Conservation (phyloP, 2,797 vertebrate species). For the Urocyon cinereoargenteus region DNA sequence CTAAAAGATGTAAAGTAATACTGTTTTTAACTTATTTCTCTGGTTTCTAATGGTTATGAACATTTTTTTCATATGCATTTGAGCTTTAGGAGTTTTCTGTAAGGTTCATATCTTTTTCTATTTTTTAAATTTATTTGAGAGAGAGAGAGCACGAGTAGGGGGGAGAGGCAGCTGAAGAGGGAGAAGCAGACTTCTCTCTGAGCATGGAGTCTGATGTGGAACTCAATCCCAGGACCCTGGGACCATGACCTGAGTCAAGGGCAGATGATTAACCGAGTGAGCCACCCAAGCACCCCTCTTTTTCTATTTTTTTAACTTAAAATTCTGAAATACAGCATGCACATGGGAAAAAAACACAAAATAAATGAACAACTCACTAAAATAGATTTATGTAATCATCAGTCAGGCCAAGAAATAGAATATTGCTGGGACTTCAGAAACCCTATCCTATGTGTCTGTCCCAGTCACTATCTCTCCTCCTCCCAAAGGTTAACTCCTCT, state of each 20-base stretch:
- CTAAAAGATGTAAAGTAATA: neutral
- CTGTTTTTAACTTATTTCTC: slow-evolving; percentile 5
- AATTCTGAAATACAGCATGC: neutral
- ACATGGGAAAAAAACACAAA: neutral
- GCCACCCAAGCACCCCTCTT: too few species aligned
- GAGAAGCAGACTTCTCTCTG: too few species aligned
- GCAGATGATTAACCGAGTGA: too few species aligned
- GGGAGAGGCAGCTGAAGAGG: too few species aligned
- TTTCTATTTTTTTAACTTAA: neutral
- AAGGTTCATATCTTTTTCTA: neutral
- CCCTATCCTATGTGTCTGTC: neutral
- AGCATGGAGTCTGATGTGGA: too few species aligned
- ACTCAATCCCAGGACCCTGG: too few species aligned
- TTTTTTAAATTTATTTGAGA: neutral
- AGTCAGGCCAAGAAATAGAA: slow-evolving; percentile 2
- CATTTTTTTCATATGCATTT: neutral
- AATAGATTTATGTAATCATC: neutral
- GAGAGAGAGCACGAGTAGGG: too few species aligned
- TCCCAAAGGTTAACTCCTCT: neutral
- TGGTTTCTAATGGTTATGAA: neutral
- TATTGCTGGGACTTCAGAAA: neutral
- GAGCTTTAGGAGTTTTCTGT: neutral
- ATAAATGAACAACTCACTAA: neutral
- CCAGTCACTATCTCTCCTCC: neutral
- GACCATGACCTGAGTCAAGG: too few species aligned